Conservation (phyloP, 2,113 vertebrate species). For the Phrynosoma platyrhinos region DNA sequence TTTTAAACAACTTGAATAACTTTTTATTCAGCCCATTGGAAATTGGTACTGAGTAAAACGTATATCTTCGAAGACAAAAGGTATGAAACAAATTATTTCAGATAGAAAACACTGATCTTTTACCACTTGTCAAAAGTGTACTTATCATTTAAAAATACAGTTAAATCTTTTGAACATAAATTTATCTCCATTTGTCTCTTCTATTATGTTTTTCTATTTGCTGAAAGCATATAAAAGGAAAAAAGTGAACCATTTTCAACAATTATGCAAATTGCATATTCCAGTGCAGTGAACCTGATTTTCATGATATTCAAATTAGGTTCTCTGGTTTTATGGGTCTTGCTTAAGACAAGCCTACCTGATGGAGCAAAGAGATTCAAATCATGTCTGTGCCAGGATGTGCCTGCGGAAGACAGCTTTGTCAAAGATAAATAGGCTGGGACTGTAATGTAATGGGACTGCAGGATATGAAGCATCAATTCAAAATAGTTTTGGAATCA, state of each 20-base stretch:
- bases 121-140: neutral
- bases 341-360: neutral
- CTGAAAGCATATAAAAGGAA: neutral
- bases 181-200: neutral
- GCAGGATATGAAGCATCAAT: neutral
- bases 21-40: neutral
- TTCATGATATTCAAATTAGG: neutral
- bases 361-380: neutral
- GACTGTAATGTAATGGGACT: neutral
- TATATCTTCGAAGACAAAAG: neutral
- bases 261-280: neutral
- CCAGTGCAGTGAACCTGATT: neutral
- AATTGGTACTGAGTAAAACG: neutral
- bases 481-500: neutral
- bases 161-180: neutral
- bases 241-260: neutral
- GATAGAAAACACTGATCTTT: neutral
- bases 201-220: neutral
- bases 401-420: conserved; percentile 20
- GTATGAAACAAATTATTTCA: neutral
- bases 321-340: neutral
- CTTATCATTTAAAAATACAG: neutral
- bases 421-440: neutral
- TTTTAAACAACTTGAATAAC: neutral
- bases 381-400: conserved; percentile 15